A percentile compares a stretch with the other conserved stretches of the same genome.
Conservation (phyloP, 1,140 invertebrate species). For the Tetramorium alpestre region DNA sequence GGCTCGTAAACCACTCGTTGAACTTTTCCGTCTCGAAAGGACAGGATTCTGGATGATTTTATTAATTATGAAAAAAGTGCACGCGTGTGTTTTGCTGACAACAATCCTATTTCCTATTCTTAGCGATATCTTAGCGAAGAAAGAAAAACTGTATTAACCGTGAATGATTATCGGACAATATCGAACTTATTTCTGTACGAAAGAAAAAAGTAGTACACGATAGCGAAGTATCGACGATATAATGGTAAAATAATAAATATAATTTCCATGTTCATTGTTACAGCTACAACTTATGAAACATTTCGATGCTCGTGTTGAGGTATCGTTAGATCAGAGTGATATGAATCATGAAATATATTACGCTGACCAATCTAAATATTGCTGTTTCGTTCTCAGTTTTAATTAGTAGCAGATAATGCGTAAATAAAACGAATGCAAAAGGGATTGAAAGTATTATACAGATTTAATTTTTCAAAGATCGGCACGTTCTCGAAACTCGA, state of each 20-base stretch:
- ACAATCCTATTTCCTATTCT: background rate
- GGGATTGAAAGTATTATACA: background rate
- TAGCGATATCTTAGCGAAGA: slow-evolving; percentile 14
- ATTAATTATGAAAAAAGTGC: slow-evolving; percentile 1
- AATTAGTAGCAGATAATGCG: background rate
- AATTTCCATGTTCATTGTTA: slow-evolving; percentile 54
- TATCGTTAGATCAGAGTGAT: slow-evolving; percentile 47
- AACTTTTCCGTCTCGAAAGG: background rate
- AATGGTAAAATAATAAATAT: background rate
- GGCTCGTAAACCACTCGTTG: slow-evolving; percentile 2
- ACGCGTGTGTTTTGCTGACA: background rate
- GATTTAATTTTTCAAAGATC: background rate
- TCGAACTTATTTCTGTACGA: slow-evolving; percentile 19
- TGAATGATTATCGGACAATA: background rate
- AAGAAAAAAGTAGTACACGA: slow-evolving; percentile 23
- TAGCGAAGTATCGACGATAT: slow-evolving; percentile 7
- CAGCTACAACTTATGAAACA: slow-evolving; percentile 36
- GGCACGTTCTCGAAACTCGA: background rate
- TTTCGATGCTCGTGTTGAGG: slow-evolving; percentile 31
- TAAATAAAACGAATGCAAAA: background rate
- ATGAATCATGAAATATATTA: slow-evolving; percentile 52
- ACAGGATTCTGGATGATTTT: background rate
- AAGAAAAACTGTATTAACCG: slow-evolving; percentile 30
- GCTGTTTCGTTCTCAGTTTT: background rate
- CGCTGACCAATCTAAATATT: background rate